Conservation (phyloP, 2,888 invertebrate genomes). For the Neoitamus cyanurus region DNA sequence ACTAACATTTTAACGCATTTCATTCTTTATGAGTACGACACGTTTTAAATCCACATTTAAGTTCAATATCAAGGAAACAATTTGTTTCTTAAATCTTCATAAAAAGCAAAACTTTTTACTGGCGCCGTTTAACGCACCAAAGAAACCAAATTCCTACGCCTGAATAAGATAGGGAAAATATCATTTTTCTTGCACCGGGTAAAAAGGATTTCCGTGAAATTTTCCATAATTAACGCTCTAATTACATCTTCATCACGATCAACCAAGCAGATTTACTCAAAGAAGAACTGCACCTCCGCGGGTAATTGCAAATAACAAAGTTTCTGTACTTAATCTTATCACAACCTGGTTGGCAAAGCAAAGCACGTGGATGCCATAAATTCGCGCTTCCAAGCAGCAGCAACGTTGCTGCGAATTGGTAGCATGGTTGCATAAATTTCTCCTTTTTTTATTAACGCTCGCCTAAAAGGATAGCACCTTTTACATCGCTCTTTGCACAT, state of each 20-base stretch:
- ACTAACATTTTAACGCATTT: no score
- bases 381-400: neutral
- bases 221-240: neutral
- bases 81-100: no score
- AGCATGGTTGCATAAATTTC: neutral
- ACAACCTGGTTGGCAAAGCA: neutral
- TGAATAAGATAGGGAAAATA: neutral
- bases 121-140: neutral
- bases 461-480: neutral
- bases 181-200: neutral
- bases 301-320: neutral
- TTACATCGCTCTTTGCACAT: neutral
- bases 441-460: neutral
- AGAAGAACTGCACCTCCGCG: neutral
- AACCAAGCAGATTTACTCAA: neutral
- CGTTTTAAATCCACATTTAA: no score
- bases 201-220: neutral
- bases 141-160: neutral
- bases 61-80: no score
- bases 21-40: no score
- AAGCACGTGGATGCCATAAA: neutral
- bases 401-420: neutral
- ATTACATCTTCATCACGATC: slow-evolving; percentile 1
- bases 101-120: no score
- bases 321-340: neutral